Base-by-base conservation (phyloP, 1,140 invertebrate species). In the Pachyrhynchus sulphureomaculatus region DNA sequence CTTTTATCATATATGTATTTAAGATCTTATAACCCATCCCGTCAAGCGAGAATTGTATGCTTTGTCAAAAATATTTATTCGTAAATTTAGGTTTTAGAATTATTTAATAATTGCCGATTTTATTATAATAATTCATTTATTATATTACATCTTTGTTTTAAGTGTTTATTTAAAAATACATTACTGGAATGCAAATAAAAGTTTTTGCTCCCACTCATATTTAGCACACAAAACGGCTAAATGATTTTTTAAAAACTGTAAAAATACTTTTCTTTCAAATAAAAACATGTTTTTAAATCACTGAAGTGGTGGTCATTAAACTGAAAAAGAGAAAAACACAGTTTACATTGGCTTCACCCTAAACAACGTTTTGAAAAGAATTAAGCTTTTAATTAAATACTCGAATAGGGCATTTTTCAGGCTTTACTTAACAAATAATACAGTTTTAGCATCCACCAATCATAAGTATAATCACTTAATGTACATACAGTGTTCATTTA, bases 301-400 rank as follows among this genome's bases (percentile, higher is more conserved):
- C n/a, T 56, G 10, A 54, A 54, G 52, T 54, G 52, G 52, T 42
- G 53, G 53, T 56, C 53, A 56, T 56, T 56, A 56, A 56, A 56
- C 45, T 33, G 24, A 10, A 32, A 56, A 56, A 56, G 39, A 55
- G 53, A 33, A 26, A 56, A 56, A 56, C 53, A 56, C 39, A 56
- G 53, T 56, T 56, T 56, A 36, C 29, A 56, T 56, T 56, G 36
- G 37, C 23, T 36, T 23, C 36, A 45, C 20, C 18, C 29, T 23
- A 44, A 20, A 20, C 21, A 33, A 29, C 26, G 10, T 56, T 56
- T 56, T 56, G 24, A 45, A 45, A 56, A 56, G 53, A 56, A 56
- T 56, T 45, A 23, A 45, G 53, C 53, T 56, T 56, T 55, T 56
- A 56, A 56, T 56, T 56, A 56, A 56, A 41, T 26, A 15, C 45